A percentile compares a stretch with the other conserved stretches of the same genome.
These are phyloP conservation scores for Sorex maritimensis DNA, from an alignment of 2,797 vertebrate species.

Conservation along the genomic window DNA sequence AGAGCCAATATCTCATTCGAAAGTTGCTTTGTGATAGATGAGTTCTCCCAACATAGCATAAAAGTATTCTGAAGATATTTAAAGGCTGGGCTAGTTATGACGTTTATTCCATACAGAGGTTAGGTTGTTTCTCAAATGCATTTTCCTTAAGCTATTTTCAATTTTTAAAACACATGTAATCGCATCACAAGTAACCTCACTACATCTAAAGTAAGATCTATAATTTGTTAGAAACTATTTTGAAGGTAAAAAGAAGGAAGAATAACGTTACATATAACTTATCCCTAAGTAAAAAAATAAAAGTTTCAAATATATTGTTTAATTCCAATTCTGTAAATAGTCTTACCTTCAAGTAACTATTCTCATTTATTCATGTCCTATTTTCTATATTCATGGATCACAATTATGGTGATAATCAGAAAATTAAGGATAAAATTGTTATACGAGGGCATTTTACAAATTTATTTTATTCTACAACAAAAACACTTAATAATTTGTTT, in stretches of 20 bases:
- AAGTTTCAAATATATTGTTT: too few species aligned
- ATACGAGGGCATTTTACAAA: background rate
- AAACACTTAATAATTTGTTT: background rate
- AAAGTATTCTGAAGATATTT: background rate
- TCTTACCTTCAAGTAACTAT: background rate
- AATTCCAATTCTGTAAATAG: too few species aligned
- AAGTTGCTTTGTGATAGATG: background rate
- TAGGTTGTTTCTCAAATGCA: background rate
- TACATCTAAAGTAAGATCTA: background rate
- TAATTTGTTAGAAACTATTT: constrained; percentile 9
- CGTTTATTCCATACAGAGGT: background rate
- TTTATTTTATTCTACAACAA: background rate
- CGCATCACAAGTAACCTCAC: too few species aligned
- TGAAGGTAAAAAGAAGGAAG: background rate
- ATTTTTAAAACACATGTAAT: too few species aligned
- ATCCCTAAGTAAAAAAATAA: too few species aligned
- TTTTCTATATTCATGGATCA: background rate
- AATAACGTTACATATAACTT: background rate
- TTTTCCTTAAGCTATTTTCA: background rate
- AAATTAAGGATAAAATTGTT: constrained; percentile 31
- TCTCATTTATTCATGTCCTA: background rate
- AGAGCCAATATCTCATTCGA: background rate
- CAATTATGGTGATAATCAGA: background rate
- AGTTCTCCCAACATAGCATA: background rate
- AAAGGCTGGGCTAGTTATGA: background rate